Base-by-base conservation (phyloP, 2,113 vertebrate genomes). In the Uropsilus gracilis region DNA sequence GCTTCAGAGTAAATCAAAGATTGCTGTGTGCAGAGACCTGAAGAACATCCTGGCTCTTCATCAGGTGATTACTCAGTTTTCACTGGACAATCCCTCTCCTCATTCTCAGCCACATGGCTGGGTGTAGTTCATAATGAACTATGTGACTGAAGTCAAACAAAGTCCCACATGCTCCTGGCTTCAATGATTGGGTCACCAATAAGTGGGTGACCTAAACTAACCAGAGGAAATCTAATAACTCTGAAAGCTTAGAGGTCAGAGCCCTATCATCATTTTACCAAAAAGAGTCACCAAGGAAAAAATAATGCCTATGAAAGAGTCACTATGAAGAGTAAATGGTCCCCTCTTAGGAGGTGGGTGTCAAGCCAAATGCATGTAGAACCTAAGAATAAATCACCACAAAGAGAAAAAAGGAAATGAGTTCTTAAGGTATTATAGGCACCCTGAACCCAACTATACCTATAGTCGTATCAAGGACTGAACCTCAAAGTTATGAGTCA, bases 381-480 rank as follows among this genome's bases (percentile, higher is more conserved):
- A 90, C 14, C 24, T 68, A 86, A 73, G 34, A 95, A 87, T 86
- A 53, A 95, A 80, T 66, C 80, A 86, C 34, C n/a, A 22, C 16
- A 26, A 39, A 86, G 75, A 85, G n/a, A 90, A 61, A 90, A 53
- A 78, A 50, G 75, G 14, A 76, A 83, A 75, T 75, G 22, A 78
- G 11, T 90, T 95, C 37, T 46, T 13, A 93, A 94, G 18, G 73
- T 32, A 90, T 72, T 73, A 66, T 75, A 18, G 76, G 68, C 32
- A 89, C 20, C 55, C 18, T 32, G 34, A 89, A 89, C 90, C 71
- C 81, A 93, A 57, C 30, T 53, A 13, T 59, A 82, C 76, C 86
- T 88, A 8, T 53, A 93, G 42, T 78, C 75, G 84, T 69, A 88
- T 63, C 55, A 81, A 95, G 90, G 55, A 28, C 48, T 90, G 32